Conservation (phyloP, 2,113 vertebrate genomes). For the Ctenomys sociabilis region DNA sequence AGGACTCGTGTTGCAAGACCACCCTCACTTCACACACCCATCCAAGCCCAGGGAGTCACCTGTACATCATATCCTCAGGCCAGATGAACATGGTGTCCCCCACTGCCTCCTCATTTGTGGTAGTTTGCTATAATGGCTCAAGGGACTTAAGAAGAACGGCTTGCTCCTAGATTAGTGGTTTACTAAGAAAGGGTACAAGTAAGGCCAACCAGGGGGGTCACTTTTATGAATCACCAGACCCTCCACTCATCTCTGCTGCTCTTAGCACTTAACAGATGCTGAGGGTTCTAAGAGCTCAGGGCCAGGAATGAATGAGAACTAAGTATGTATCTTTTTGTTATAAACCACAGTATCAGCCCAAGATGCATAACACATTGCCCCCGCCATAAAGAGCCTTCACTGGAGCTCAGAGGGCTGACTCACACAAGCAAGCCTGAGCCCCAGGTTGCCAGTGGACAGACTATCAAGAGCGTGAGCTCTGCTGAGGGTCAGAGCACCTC, state of each 20-base stretch:
- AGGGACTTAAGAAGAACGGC: background rate
- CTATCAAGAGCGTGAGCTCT: background rate
- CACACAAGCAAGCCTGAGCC: background rate
- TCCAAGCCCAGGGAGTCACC: background rate
- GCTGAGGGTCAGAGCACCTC: background rate
- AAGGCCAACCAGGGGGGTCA: background rate
- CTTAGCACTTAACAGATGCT: background rate
- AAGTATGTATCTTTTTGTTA: background rate
- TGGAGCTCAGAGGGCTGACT: background rate
- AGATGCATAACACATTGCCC: background rate
- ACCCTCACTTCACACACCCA: background rate
- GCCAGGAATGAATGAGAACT: background rate
- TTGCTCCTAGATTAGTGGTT: background rate
- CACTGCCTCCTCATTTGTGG: background rate
- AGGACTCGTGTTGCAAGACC: background rate
- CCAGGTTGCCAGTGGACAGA: background rate
- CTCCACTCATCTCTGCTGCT: background rate
- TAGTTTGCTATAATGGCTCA: background rate
- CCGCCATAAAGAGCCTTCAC: slow-evolving; percentile 3
- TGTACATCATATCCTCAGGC: background rate
- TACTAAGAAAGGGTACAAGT: background rate
- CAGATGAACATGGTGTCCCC: background rate
- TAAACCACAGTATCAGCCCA: background rate
- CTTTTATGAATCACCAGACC: background rate
- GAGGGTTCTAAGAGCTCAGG: background rate